Conservation (phyloP, 2,797 vertebrate genomes). For the Yasuhikotakia modesta region DNA sequence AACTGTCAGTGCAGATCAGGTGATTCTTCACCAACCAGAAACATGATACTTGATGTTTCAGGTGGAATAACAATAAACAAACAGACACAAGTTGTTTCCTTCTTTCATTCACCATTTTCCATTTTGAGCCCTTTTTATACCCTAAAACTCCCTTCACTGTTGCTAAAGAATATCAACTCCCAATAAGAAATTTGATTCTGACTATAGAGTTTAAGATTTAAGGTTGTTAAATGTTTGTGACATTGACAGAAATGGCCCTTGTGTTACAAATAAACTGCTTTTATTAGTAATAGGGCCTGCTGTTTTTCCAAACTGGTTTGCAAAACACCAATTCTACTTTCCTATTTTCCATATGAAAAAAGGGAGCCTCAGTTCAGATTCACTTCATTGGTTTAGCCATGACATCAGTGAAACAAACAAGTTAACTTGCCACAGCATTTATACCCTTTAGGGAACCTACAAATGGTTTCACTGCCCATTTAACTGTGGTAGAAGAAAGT, state of each 20-base stretch:
- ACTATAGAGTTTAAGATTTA: not conserved
- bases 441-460: not conserved
- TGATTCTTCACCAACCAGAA: constrained; percentile 10
- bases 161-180: not conserved
- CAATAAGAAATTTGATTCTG: not conserved
- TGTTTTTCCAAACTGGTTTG: no score
- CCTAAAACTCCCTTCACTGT: constrained; percentile 3
- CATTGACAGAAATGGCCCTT: no score
- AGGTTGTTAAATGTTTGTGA: not conserved
- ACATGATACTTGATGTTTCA: constrained; percentile 21
- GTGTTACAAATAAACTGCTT: no score
- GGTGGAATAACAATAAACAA: constrained; percentile 12
- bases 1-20: constrained; percentile 8
- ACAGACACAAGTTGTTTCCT: not conserved
- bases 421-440: no score
- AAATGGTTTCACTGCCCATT: not conserved
- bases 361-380: not conserved
- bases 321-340: not conserved
- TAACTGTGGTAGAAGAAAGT: not conserved
- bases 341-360: not conserved
- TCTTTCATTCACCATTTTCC: not conserved
- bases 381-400: not conserved
- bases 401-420: not conserved
- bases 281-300: no score
- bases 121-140: constrained; percentile 6